These are phyloP conservation scores for Sebastes jordani DNA, from an alignment of 2,797 vertebrate genomes.

Conservation along the genomic window DNA sequence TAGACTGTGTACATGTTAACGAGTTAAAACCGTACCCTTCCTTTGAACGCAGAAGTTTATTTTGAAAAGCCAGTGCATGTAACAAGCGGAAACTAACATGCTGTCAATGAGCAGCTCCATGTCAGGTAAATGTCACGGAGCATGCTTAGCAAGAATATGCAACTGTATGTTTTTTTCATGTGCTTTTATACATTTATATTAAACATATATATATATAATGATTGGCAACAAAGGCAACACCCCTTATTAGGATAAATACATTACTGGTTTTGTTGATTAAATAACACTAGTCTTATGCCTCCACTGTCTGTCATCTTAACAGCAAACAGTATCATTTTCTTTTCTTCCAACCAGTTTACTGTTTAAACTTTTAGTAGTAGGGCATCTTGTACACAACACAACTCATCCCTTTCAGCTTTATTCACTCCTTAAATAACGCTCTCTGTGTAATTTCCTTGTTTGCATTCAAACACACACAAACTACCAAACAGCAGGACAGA, in stretches of 20 bases:
- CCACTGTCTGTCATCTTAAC: neutral
- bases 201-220: neutral
- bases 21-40: no score
- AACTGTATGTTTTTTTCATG: neutral
- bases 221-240: neutral
- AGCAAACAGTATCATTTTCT: neutral
- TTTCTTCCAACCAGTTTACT: neutral
- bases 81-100: no score
- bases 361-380: neutral
- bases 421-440: neutral
- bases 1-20: no score
- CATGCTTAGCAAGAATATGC: neutral
- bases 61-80: no score
- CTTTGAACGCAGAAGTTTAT: no score
- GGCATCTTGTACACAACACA: neutral
- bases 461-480: slow-evolving; percentile 10
- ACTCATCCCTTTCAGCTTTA: neutral
- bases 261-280: neutral
- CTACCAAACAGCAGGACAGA: slow-evolving; percentile 20
- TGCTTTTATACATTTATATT: neutral
- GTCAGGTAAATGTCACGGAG: neutral
- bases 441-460: slow-evolving; percentile 1
- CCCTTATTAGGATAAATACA: neutral
- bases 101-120: neutral
- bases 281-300: neutral